Conservation (phyloP, 2,797 vertebrate species). For the Taeniopygia guttata region DNA sequence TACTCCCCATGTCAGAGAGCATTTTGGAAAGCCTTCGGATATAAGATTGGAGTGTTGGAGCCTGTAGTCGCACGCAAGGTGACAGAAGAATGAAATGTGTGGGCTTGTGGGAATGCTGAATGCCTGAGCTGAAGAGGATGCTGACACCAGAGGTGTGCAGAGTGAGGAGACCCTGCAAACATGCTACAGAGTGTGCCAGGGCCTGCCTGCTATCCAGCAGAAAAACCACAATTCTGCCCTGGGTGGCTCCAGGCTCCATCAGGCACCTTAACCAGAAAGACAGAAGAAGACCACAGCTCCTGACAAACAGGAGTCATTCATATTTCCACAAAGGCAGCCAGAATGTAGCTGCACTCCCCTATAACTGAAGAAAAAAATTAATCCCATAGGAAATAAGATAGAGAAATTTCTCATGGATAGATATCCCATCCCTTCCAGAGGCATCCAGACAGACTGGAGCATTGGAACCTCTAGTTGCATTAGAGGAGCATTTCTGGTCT, state of each 20-base stretch:
- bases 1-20: background rate
- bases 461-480: background rate
- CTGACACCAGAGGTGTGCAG: fast-evolving
- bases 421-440: background rate
- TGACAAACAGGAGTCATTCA: background rate
- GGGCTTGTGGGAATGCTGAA: background rate
- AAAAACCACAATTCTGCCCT: background rate
- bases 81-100: background rate
- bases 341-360: fast-evolving
- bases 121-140: background rate
- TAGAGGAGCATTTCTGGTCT: background rate
- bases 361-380: background rate
- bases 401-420: background rate
- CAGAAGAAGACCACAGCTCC: background rate
- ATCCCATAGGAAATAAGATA: background rate
- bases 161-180: background rate
- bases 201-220: background rate
- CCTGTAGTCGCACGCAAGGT: no score
- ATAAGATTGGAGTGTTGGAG: background rate
- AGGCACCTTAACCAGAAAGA: background rate
- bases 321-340: background rate
- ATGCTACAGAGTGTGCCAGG: background rate
- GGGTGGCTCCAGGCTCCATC: background rate
- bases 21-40: background rate
- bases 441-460: background rate